Evolutionary conservation across 2,113 vertebrate genomes (phyloP), one percentile per base, ranked within the genome.

Genomic region (Chauna torquata): DNA sequence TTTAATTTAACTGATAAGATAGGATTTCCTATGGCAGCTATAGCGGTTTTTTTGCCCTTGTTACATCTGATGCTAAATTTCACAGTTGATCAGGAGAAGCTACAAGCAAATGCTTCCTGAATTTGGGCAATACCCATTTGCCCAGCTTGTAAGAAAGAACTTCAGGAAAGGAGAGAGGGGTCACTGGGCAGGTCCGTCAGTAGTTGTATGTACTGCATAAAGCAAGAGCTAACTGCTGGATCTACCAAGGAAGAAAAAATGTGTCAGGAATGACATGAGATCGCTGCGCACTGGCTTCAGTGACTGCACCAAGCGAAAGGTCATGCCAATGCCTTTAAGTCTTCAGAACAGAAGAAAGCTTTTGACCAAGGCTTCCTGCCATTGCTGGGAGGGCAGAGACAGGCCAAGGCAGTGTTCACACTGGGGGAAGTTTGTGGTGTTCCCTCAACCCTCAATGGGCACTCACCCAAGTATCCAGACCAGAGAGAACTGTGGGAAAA

Each of bases 1-100:
- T 91, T 89, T 92, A 84, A 89, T 91, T 95, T 89, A 87, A 50
- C 47, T 87, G 81, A 54, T 94, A 87, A 45, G 28, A 72, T 1
- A 57, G 28, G 74, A 36, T 92, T 87, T 80, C 61, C 76, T 57
- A 5, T 50, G 45, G 81, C 64, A 79, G 52, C 66, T 76, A 8
- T 13, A 84, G 70, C 72, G 52, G 12, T 92, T 88, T 94, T 85
- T 42, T 42, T 20, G 42, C 40, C 19, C 32, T 17, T 9, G 2
- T 71, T 79, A 34, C 2, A 32, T 12, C 38, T 14, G 27, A 57
- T 54, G 18, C 44, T 95, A 65, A 65, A 87, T 89, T 82, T 93
- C 65, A 50, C 16, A 34, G n/a, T 32, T 49, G 61, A 89, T 72
- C 36, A 55, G 58, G 62, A 83, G 50, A 65, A 79, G 34, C 24